Evolutionary conservation across 2,113 vertebrate species (phyloP).

Genomic region (Esox niger): DNA sequence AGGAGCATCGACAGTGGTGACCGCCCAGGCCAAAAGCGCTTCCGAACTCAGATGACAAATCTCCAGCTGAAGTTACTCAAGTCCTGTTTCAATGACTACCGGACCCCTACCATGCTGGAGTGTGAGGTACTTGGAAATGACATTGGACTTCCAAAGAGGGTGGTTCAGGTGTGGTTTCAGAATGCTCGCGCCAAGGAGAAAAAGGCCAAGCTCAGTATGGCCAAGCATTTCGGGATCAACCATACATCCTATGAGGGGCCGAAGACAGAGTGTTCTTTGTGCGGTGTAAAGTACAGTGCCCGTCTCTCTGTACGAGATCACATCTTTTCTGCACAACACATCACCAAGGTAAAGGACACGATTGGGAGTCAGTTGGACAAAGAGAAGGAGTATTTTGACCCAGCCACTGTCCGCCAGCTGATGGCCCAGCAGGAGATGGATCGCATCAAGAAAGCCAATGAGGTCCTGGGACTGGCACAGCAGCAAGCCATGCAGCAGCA

Average conservation of each 20-base stretch:
- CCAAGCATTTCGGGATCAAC: conserved; percentile 99
- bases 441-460: conserved; percentile 98
- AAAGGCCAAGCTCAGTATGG: conserved; percentile 98
- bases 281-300: conserved; percentile 97
- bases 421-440: conserved; percentile 99
- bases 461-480: conserved; percentile 92
- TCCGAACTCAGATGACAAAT: conserved; percentile 98
- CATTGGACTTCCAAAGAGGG: conserved; percentile 99
- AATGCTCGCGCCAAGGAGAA: conserved; percentile 98
- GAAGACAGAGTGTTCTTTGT: conserved; percentile 98
- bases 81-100: conserved; percentile 98
- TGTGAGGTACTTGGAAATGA: conserved; percentile 99
- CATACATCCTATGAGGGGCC: conserved; percentile 97
- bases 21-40: conserved; percentile 96
- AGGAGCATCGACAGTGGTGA: conserved; percentile 91
- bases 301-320: conserved; percentile 97
- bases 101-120: conserved; percentile 98
- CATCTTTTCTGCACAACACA: conserved; percentile 99
- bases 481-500: conserved; percentile 91
- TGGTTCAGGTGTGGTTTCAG: conserved; percentile 99
- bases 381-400: conserved; percentile 99
- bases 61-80: conserved; percentile 97
- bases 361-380: conserved; percentile 98
- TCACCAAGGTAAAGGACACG: conserved; percentile 98
- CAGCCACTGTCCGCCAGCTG: conserved; percentile 95